Evolutionary conservation across 2,888 invertebrate genomes (phyloP), one percentile per base, ranked within the genome.

Genomic region (Agrilus cyanescens): DNA sequence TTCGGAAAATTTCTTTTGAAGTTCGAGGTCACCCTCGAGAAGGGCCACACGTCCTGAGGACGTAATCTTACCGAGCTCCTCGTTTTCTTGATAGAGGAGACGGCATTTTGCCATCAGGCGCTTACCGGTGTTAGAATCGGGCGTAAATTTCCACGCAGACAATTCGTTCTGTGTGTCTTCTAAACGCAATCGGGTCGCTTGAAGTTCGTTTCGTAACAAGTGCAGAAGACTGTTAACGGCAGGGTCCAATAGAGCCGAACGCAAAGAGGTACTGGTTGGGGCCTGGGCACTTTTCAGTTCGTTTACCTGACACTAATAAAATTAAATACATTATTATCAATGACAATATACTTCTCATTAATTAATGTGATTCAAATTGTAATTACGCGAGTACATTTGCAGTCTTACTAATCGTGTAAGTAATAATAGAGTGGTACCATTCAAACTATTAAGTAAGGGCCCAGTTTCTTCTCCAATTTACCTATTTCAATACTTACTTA

Each of bases 61-160:
- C 35, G 95, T 93, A 77, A 91, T 86, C 60, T 91, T 87, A 10
- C 96, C 96, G 14, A 97, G 74, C 60, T 97, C 96, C 66, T 96
- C 96, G 67, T 97, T 97, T 67, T 97, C 96, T 67, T 95, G 93
- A 62, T 95, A 88, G 37, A 97, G 69, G 52, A 93, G 71, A 48
- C 95, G 79, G 64, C 96, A 97, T 65, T 95, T 94, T 8, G 95
- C 94, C 96, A 97, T 96, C 52, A 97, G 72, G 53, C 95, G 81
- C 69, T 96, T 97, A 50, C 97, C 97, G 37, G 95, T 95, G 71
- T 94, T 94, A 49, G 94, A 95, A 68, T 97, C 97, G n/a, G 96
- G 94, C 12, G 96, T 96, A 68, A 97, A 97, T 69, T 97, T 97
- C 95, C 96, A 97, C 3, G 97, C 96, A 43, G 90, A 87, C 36